These are phyloP conservation scores for Amblyjoppa fuscipennis DNA, from an alignment of 2,888 invertebrate species.

Conservation along the genomic window DNA sequence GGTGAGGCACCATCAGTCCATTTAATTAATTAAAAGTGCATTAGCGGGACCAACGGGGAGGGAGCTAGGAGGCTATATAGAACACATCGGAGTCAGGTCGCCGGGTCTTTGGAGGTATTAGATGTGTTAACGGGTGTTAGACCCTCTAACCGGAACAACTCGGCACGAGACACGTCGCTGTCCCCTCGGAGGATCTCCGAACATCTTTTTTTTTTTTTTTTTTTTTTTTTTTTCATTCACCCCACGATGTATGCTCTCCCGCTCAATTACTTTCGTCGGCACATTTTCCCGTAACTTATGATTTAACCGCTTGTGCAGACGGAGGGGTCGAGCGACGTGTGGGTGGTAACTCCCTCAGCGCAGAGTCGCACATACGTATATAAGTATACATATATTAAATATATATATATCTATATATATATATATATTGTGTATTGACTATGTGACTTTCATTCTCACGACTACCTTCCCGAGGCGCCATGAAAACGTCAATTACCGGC, in stretches of 20 bases:
- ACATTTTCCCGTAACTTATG: constrained; percentile 70
- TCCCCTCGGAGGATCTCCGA: constrained; percentile 35
- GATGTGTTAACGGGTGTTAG: constrained; percentile 66
- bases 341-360: constrained; percentile 11
- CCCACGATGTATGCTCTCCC: constrained; percentile 45
- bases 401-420: not conserved
- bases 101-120: constrained; percentile 65
- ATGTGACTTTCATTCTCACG: constrained; percentile 56
- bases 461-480: constrained; percentile 15
- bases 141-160: constrained; percentile 77
- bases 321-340: constrained; percentile 41
- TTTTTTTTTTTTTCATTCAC: constrained; percentile 12
- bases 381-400: not conserved
- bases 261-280: constrained; percentile 67
- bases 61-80: constrained; percentile 13
- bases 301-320: constrained; percentile 50
- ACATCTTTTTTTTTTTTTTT: constrained; percentile 15
- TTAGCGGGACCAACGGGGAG: constrained; percentile 77
- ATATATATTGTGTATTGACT: constrained; percentile 38
- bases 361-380: not conserved
- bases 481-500: constrained; percentile 39
- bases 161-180: constrained; percentile 54
- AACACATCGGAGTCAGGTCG: constrained; percentile 51
- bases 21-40: constrained; percentile 86
- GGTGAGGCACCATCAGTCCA: constrained; percentile 81